Conservation (phyloP, 2,797 vertebrate genomes). For the Chiloscyllium punctatum region DNA sequence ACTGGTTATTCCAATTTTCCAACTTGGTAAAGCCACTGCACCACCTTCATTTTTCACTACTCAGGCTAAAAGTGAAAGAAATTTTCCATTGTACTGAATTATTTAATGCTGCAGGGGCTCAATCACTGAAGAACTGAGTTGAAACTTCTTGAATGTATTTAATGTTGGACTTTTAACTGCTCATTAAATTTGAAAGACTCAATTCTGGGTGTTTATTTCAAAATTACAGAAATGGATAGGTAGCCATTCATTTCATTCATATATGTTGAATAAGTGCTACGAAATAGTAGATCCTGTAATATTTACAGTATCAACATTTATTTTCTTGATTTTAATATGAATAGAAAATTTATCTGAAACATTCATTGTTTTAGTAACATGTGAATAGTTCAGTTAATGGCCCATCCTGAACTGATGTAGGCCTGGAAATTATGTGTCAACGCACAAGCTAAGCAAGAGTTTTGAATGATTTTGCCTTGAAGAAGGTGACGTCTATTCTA, state of each 20-base stretch:
- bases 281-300: not conserved
- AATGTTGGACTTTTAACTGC: not conserved
- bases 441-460: not conserved
- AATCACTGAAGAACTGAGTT: too few relatives aligned
- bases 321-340: not conserved
- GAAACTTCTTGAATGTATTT: too few relatives aligned
- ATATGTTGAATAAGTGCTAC: not conserved
- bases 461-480: not conserved
- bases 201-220: not conserved
- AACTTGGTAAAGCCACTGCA: not conserved
- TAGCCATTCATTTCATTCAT: not conserved
- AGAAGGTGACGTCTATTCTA: not conserved
- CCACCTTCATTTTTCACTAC: not conserved
- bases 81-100: not conserved
- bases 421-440: not conserved
- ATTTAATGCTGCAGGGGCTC: not conserved
- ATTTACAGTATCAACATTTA: not conserved
- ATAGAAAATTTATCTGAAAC: not conserved
- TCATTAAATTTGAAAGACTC: not conserved
- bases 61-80: not conserved
- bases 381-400: not conserved
- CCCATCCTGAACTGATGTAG: not conserved
- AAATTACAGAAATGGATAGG: not conserved
- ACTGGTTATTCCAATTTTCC: too few relatives aligned
- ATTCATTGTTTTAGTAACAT: conserved; percentile 3